Conservation (phyloP, 2,113 vertebrate species). For the Chamaetylas fuelleborni region DNA sequence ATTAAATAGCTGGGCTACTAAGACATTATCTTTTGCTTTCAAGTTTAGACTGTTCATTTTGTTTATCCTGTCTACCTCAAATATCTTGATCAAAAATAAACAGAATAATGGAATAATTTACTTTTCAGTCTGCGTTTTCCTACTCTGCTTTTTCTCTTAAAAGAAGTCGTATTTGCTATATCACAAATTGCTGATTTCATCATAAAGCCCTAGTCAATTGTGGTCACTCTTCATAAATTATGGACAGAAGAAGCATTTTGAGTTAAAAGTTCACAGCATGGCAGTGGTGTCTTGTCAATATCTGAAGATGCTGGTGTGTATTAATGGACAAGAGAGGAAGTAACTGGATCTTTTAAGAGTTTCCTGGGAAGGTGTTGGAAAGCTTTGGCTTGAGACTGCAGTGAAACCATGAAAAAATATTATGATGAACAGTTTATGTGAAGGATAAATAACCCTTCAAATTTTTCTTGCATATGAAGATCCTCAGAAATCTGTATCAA, state of each 20-base stretch:
- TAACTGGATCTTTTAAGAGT: background rate
- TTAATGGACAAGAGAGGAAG: background rate
- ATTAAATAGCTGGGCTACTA: background rate
- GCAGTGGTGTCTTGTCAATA: too few relatives aligned
- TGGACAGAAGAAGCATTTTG: background rate
- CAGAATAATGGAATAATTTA: background rate
- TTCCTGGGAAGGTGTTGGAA: background rate
- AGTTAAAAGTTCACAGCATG: background rate
- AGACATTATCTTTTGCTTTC: background rate
- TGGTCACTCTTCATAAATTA: background rate
- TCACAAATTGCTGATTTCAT: background rate
- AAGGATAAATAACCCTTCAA: background rate
- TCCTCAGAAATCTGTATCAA: background rate
- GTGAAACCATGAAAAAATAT: background rate
- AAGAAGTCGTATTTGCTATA: accelerated
- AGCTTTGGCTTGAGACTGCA: background rate
- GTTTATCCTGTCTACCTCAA: background rate
- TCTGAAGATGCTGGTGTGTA: accelerated
- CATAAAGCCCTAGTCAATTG: background rate
- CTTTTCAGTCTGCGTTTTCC: background rate
- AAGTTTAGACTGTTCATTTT: background rate
- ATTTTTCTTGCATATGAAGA: background rate
- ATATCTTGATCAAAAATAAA: background rate
- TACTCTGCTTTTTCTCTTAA: background rate
- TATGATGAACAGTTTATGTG: background rate